Evolutionary conservation across 35 echinoderm and acorn worm genomes (phyloP), one percentile per base, ranked within the genome.

Genomic region (Lytechinus pictus): DNA sequence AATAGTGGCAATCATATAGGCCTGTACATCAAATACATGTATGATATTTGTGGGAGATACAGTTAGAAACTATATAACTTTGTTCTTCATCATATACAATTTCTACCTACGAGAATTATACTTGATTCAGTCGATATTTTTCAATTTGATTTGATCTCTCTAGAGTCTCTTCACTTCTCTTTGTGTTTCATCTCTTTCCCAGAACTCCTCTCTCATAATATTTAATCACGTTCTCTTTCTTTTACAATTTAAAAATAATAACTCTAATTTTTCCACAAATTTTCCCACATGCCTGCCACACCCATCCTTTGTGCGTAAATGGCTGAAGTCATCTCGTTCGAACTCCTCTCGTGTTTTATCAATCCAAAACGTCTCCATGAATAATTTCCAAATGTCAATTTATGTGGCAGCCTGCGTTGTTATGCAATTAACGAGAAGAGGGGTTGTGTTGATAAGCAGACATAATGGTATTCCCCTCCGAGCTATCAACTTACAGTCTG

Each of bases 371-470:
- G 52, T 44, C 88, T 54, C 88, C 88, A 52, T 52, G 88, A 90
- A 90, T 90, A 90, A 52, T 90, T 90, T 54, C 52, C 88, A 90
- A 90, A 90, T 90, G 88, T 90, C 88, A 90, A 90, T 90, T 90
- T 90, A 90, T 90, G 28, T 90, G 8, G 29, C 88, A 90, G 66
- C 19, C 66, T 16, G 66, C 66, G 66, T 79, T 79, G 66, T 79
- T 79, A 79, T 79, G 66, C 66, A 79, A 79, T 79, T 79, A 79
- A 79, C 66, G n/a, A 79, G 66, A 79, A n/a, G 66, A n/a, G 66
- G 19, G 66, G 66, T 7, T 79, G 66, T 79, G 66, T 79, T 79
- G 66, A 79, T 79, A 79, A 79, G 66, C 66, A 79, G 19, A 5
- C 66, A 79, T 79, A 79, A 79, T 79, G 66, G 66, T 7, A 79